These are phyloP conservation scores for Labrus mixtus DNA, from an alignment of 2,113 vertebrate genomes.

Conservation along the genomic window DNA sequence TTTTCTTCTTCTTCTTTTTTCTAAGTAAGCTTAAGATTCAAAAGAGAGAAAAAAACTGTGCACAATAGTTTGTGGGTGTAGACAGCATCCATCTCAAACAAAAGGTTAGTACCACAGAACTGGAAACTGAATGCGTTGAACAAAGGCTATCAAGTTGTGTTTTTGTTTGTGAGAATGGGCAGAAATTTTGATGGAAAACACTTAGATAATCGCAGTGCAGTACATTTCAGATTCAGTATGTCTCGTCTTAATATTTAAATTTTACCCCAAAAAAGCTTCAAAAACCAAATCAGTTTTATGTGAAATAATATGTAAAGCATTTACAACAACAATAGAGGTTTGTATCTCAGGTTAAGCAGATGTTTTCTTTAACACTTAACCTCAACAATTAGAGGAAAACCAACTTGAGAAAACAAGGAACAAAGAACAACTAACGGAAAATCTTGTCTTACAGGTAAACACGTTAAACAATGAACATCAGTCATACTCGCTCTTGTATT, in stretches of 20 bases:
- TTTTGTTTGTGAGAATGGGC: slow-evolving; percentile 12
- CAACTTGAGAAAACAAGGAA: slow-evolving; percentile 14
- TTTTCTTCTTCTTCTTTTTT: neutral
- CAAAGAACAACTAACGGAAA: slow-evolving; percentile 17
- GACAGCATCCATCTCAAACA: slow-evolving; percentile 42
- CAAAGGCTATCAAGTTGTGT: slow-evolving; percentile 31
- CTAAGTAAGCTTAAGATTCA: slow-evolving; percentile 33
- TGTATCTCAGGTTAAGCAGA: neutral
- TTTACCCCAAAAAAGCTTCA: neutral
- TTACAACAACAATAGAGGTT: neutral
- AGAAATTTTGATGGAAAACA: neutral
- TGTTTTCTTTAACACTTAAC: neutral
- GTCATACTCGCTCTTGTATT: slow-evolving; percentile 55
- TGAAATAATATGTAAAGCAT: neutral
- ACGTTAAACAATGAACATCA: slow-evolving; percentile 68
- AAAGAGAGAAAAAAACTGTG: slow-evolving; percentile 32
- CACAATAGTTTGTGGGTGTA: slow-evolving; percentile 46
- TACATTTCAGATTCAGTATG: neutral
- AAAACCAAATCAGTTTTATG: neutral
- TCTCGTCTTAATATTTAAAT: neutral
- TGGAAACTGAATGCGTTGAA: slow-evolving; percentile 27
- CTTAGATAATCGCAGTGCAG: slow-evolving; percentile 1
- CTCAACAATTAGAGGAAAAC: neutral
- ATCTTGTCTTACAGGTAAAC: slow-evolving; percentile 57
- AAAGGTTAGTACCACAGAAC: slow-evolving; percentile 40